phyloP scores from a whole-genome alignment of 2,113 vertebrate species.

The Brachypodius melanocephalos region DNA sequence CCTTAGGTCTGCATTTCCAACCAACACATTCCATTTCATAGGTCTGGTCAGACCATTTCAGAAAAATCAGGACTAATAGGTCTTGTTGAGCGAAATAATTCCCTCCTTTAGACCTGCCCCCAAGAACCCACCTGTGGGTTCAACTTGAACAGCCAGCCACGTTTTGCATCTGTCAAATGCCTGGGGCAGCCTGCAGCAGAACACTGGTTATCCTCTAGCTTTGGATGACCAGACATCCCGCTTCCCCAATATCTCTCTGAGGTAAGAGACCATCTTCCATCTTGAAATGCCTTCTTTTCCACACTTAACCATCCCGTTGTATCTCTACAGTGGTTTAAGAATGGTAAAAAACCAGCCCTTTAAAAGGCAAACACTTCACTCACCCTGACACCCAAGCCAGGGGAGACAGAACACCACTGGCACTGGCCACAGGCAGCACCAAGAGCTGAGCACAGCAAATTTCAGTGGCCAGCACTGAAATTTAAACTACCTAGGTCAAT shows the following conservation, averaged over 20 bases:
- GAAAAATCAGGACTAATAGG: background rate
- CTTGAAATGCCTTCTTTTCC: background rate
- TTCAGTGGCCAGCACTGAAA: background rate
- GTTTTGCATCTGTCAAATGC: background rate
- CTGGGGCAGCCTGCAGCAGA: background rate
- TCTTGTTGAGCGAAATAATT: background rate
- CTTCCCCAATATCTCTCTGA: background rate
- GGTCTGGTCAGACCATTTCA: background rate
- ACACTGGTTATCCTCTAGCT: background rate
- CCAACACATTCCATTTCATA: background rate
- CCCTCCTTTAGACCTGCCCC: background rate
- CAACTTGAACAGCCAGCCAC: background rate
- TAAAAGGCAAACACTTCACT: background rate
- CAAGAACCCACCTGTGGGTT: background rate
- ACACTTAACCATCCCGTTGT: background rate
- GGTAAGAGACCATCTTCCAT: background rate
- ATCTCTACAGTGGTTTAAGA: background rate
- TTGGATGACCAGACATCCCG: background rate
- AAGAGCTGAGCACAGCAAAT: background rate
- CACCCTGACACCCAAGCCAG: background rate
- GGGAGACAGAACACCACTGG: fast-evolving
- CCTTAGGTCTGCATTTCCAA: background rate
- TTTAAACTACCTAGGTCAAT: background rate
- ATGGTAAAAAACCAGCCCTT: background rate
- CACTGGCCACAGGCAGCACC: background rate